Percentiles rank a stretch among this genome's conserved stretches.
These are phyloP conservation scores for Sinocyclocheilus maitianheensis DNA, from an alignment of 2,113 vertebrate genomes.

Conservation along the genomic window DNA sequence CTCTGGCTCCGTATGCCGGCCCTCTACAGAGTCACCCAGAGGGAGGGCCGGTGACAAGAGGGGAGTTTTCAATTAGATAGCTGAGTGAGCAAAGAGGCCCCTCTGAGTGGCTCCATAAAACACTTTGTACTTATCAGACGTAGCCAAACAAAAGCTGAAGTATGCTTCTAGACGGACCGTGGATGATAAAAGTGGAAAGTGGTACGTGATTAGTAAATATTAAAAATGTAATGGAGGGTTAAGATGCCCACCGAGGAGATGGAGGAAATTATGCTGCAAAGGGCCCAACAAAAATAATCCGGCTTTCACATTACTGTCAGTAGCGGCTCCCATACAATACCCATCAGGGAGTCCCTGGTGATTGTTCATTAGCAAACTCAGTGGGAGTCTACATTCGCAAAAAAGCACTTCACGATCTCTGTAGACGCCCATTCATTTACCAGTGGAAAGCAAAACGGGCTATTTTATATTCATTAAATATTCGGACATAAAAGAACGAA, in stretches of 20 bases:
- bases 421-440: slow-evolving; percentile 55
- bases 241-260: slow-evolving; percentile 65
- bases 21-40: slow-evolving; percentile 67
- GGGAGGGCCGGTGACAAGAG: slow-evolving; percentile 64
- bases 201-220: slow-evolving; percentile 45
- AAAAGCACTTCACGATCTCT: slow-evolving; percentile 62
- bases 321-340: slow-evolving; percentile 63
- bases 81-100: slow-evolving; percentile 55
- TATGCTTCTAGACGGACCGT: not conserved
- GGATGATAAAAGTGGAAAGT: slow-evolving; percentile 21
- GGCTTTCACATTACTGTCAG: slow-evolving; percentile 66
- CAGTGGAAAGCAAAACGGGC: slow-evolving; percentile 30
- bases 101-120: slow-evolving; percentile 16
- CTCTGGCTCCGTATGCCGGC: slow-evolving; percentile 72
- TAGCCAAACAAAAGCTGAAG: not conserved
- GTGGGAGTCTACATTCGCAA: slow-evolving; percentile 66
- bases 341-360: slow-evolving; percentile 68
- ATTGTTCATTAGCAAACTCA: slow-evolving; percentile 78
- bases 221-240: slow-evolving; percentile 68
- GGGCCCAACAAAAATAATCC: slow-evolving; percentile 64
- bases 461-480: slow-evolving; percentile 49
- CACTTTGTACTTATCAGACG: not conserved
- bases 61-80: slow-evolving; percentile 50
- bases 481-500: not conserved
- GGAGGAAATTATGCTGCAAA: slow-evolving; percentile 64